A percentile compares a stretch with the other conserved stretches of the same genome.
Conservation (phyloP, 2,113 vertebrate genomes). For the Coregonus clupeaformis region DNA sequence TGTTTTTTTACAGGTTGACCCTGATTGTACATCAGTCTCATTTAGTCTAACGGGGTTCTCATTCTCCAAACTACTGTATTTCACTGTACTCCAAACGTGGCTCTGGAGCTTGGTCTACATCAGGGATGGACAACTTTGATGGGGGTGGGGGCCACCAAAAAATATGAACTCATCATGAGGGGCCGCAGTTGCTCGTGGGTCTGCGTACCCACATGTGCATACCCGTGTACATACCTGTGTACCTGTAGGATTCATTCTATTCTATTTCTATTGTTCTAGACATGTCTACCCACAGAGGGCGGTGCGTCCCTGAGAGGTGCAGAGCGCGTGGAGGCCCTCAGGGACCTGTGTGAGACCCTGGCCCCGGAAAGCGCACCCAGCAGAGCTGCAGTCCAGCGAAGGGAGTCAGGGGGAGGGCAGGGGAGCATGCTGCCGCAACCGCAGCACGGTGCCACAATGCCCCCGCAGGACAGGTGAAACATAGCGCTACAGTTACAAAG, state of each 20-base stretch:
- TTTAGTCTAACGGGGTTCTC: no score
- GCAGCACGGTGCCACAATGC: constrained; percentile 21
- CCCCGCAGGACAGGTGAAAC: constrained; percentile 39
- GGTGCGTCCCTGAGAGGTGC: constrained; percentile 40
- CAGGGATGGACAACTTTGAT: no score
- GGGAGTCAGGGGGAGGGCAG: constrained; percentile 66
- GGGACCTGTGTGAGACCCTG: constrained; percentile 65
- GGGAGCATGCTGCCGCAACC: constrained; percentile 23
- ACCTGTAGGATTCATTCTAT: no score
- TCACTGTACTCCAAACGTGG: no score
- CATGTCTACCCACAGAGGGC: constrained; percentile 61
- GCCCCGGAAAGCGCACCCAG: constrained; percentile 41
- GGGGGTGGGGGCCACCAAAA: no score
- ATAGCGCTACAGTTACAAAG: not conserved
- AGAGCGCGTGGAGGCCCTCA: constrained; percentile 64
- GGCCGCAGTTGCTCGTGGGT: no score
- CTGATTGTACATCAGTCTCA: not conserved
- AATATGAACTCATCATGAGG: no score
- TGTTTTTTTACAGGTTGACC: not conserved
- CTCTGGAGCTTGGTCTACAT: no score
- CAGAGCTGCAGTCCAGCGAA: constrained; percentile 34
- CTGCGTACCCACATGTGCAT: no score
- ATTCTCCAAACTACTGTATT: no score
- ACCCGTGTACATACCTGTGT: no score
- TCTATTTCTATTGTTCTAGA: constrained; percentile 59